Base-by-base conservation (phyloP, 2,888 invertebrate genomes). In the Gymnoscelis rufifasciata region DNA sequence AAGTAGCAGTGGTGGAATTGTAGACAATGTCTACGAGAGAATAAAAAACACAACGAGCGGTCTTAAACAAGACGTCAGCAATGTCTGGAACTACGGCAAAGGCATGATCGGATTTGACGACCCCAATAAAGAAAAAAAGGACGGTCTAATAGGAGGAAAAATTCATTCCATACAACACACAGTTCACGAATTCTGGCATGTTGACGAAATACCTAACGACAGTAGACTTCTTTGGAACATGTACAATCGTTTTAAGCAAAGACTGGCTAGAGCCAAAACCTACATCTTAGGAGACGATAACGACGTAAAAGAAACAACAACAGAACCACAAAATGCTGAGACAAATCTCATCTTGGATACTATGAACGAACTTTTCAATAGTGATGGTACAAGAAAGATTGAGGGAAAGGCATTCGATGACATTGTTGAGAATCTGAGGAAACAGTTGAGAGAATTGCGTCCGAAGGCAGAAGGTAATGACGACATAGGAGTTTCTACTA, bases 11-110 rank as follows among this genome's bases (percentile, higher is more conserved):
- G 56, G 64, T 47, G 61, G 60, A 8, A 11, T 64, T 0, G 43
- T 66, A n/a, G 62, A 59, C 0, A 51, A 55, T 7, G 7, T 66
- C 0, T 36, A 56, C 3, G 64, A 47, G 8, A 46, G 27, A 38
- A 54, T 66, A 2, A 62, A 54, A 35, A 44, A 59, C 28, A 68
- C 64, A 2, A 54, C 65, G 26, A 48, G 37, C 12, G 56, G 56
- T 5, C 40, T 68, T 7, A 52, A 23, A 14, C 39, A 64, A 7
- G 48, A 57, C n/a, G 52, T 57, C 8, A 43, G 41, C 14, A 57
- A 56, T 37, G 59, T 48, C 1, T 35, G 58, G 14, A 51, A 54
- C 6, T 50, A 44, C 14, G 41, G 67, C 10, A 66, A 61, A 45
- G 51, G 30, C 24, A 13, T 62, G 1, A 51, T 66, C 0, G 62